Evolutionary conservation across 2,888 invertebrate genomes (phyloP).

Genomic region (Dexiosoma caninum): DNA sequence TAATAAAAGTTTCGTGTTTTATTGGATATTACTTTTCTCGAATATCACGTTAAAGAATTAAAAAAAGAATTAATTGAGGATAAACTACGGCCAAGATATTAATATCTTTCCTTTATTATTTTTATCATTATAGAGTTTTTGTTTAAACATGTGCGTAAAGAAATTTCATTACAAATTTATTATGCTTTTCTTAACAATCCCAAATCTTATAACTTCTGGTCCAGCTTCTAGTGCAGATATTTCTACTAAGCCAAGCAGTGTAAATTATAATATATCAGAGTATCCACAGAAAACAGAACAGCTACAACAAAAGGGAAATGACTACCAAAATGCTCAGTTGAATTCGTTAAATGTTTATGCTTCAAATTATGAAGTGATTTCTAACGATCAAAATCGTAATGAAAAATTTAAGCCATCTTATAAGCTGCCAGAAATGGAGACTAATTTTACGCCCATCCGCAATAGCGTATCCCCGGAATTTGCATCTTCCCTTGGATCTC

Average conservation of each 20-base stretch:
- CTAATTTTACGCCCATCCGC: slow-evolving; percentile 75
- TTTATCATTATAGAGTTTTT: slow-evolving; percentile 10
- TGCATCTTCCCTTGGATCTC: slow-evolving; percentile 28
- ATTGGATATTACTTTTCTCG: no score
- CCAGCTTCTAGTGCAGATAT: slow-evolving; percentile 73
- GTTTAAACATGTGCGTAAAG: slow-evolving; percentile 18
- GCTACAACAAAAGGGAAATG: slow-evolving; percentile 44
- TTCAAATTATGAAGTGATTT: slow-evolving; percentile 69
- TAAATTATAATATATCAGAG: slow-evolving; percentile 55
- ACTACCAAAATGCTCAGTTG: slow-evolving; percentile 70
- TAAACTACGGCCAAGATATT: background rate
- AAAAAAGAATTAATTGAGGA: background rate
- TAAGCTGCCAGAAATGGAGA: slow-evolving; percentile 73
- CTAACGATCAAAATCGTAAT: slow-evolving; percentile 53
- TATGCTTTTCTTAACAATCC: slow-evolving; percentile 18
- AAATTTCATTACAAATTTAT: background rate
- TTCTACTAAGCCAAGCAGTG: slow-evolving; percentile 67
- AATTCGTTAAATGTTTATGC: slow-evolving; percentile 75
- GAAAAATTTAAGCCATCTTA: slow-evolving; percentile 71
- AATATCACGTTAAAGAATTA: no score
- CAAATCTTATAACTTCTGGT: background rate
- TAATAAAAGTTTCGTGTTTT: no score
- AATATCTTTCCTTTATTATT: slow-evolving; percentile 3
- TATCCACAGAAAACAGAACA: slow-evolving; percentile 48
- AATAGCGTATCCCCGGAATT: slow-evolving; percentile 53